Conservation (phyloP, 2,797 vertebrate species). For the Phalloptychus januarius region DNA sequence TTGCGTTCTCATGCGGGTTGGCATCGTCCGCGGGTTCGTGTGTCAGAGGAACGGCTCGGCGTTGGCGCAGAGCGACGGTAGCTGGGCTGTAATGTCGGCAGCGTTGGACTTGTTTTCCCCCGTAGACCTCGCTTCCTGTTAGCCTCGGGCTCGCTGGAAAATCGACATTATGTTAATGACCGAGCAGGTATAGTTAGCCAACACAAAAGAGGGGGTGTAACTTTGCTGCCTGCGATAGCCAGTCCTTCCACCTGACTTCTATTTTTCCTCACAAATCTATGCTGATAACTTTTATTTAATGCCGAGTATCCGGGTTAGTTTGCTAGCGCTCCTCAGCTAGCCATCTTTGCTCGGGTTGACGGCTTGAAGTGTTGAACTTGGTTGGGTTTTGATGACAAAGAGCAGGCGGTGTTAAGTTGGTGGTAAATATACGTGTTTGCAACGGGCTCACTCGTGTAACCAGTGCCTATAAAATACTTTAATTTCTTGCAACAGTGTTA, state of each 20-base stretch:
- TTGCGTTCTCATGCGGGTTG: background rate
- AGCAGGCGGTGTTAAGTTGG: background rate
- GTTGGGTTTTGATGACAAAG: slow-evolving; percentile 20
- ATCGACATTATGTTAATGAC: slow-evolving; percentile 60
- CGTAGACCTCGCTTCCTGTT: slow-evolving; percentile 75
- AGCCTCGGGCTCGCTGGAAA: slow-evolving; percentile 70
- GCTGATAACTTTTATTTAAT: slow-evolving; percentile 50
- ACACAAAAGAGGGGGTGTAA: slow-evolving; percentile 36
- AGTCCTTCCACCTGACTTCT: slow-evolving; percentile 10
- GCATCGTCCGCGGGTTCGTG: slow-evolving; percentile 4
- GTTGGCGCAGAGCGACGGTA: slow-evolving; percentile 40
- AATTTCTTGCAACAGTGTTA: slow-evolving; percentile 27
- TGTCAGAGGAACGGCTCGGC: background rate
- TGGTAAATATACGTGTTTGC: background rate
- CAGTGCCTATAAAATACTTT: slow-evolving; percentile 40
- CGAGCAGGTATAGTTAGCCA: slow-evolving; percentile 48
- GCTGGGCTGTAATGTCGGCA: slow-evolving; percentile 70
- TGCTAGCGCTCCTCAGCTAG: slow-evolving; percentile 64
- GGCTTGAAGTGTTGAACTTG: slow-evolving; percentile 58
- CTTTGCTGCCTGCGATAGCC: slow-evolving; percentile 9
- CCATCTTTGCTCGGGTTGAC: slow-evolving; percentile 64
- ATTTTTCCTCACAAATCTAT: slow-evolving; percentile 15
- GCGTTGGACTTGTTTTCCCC: slow-evolving; percentile 74
- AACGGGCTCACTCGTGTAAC: background rate
- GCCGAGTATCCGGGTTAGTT: slow-evolving; percentile 38